phyloP scores from a whole-genome alignment of 1,140 invertebrate genomes.

The Araneus ventricosus region DNA sequence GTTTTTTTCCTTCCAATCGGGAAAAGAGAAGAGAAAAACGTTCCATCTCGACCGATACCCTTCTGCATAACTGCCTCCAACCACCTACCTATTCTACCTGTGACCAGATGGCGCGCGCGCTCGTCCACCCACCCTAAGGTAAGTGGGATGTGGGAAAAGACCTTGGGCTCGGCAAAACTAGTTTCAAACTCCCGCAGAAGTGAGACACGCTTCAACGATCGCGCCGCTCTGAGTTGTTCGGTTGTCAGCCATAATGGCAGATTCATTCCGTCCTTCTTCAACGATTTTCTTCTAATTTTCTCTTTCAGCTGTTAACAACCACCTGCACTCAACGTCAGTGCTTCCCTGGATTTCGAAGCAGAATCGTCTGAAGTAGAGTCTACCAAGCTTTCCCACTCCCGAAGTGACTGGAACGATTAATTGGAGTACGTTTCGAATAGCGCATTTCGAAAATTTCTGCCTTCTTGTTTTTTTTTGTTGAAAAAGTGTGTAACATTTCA shows the following conservation, averaged over 20 bases:
- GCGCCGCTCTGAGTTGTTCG: constrained; percentile 20
- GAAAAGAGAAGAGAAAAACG: not conserved
- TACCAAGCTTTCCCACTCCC: too few species aligned
- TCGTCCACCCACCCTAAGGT: constrained; percentile 70
- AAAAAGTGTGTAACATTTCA: not conserved
- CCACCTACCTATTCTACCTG: constrained; percentile 68
- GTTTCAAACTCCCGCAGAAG: constrained; percentile 33
- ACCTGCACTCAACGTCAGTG: not conserved
- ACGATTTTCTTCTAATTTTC: not conserved
- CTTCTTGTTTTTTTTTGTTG: not conserved
- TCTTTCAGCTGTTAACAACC: not conserved
- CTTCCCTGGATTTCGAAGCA: too few species aligned
- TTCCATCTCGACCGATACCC: not conserved
- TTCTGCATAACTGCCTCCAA: constrained; percentile 31
- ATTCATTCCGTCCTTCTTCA: not conserved
- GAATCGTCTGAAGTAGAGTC: not conserved
- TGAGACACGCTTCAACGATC: constrained; percentile 60
- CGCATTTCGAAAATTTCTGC: not conserved
- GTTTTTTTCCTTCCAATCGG: not conserved
- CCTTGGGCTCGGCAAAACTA: constrained; percentile 64
- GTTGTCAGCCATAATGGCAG: not conserved
- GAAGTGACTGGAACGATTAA: too few species aligned
- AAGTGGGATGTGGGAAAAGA: constrained; percentile 73
- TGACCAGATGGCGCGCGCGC: constrained; percentile 62
- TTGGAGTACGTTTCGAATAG: not conserved